Conservation (phyloP, 2,797 vertebrate species). For the Bradypodion ventrale region DNA sequence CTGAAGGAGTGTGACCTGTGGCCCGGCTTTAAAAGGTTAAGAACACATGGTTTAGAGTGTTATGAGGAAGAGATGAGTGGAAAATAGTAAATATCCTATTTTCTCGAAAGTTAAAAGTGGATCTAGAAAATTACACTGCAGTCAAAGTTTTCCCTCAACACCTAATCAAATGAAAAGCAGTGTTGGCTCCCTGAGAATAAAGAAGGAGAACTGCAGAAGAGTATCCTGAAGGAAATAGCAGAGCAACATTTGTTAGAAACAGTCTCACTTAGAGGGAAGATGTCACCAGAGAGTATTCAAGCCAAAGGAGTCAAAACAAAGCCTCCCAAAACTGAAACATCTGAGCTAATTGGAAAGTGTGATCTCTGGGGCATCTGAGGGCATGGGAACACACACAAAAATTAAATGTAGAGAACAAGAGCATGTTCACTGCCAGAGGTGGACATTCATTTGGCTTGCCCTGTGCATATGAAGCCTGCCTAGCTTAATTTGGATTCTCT, state of each 20-base stretch:
- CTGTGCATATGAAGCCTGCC: background rate
- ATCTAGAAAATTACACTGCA: background rate
- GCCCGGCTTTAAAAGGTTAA: too few relatives aligned
- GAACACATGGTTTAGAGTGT: too few relatives aligned
- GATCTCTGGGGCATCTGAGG: background rate
- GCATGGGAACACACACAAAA: background rate
- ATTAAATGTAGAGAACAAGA: conserved; percentile 2
- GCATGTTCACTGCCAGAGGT: too few relatives aligned
- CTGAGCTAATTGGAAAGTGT: conserved; percentile 13
- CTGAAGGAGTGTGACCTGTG: too few relatives aligned
- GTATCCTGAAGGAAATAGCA: conserved; percentile 5
- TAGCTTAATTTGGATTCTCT: background rate
- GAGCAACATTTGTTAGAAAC: background rate
- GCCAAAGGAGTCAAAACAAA: background rate
- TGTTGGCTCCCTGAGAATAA: accelerated
- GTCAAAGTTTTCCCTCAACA: background rate
- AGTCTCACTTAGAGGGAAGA: background rate
- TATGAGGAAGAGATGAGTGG: accelerated
- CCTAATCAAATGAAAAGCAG: conserved; percentile 9
- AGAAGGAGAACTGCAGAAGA: accelerated
- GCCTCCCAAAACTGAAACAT: conserved; percentile 16
- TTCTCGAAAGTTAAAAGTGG: background rate
- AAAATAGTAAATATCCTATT: background rate
- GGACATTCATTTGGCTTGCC: background rate
- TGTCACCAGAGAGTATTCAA: background rate